Evolutionary conservation across 2,888 invertebrate species (phyloP), one percentile per base, ranked within the genome.

Genomic region (Folsomia manolachei): DNA sequence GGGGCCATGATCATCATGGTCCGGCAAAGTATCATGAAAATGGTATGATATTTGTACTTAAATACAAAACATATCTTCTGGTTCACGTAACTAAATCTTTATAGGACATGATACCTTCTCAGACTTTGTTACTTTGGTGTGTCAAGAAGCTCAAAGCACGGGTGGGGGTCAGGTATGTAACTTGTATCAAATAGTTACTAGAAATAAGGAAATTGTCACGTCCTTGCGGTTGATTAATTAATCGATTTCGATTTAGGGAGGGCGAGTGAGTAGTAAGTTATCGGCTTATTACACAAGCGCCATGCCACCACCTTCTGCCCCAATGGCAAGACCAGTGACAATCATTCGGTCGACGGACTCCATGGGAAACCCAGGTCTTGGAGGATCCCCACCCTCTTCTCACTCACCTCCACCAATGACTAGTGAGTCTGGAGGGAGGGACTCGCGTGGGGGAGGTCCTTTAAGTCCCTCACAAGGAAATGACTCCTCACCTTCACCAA

Each of bases 51-150:
- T 39, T 39, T 39, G 4, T 4, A 39, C 7, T 39, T 14, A n/a
- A n/a, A n/a, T n/a, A n/a, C n/a, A n/a, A n/a, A n/a, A n/a, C n/a
- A n/a, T n/a, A n/a, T n/a, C n/a, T n/a, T n/a, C n/a, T n/a, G n/a
- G 39, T 39, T 39, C 39, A 39, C 14, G 39, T 39, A 39, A 9
- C 14, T 39, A 14, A 4, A 39, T 39, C 39, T 39, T 39, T 39
- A 9, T 39, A 39, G 39, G 93, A 0, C 84, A 84, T 68, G 96
- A 97, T 84, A 94, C 94, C 0, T 89, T 97, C 78, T 93, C 95
- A 1, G 97, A 97, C 85, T 97, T 97, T 85, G 97, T 97, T 78
- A 95, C 96, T 62, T 94, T 97, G 83, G 97, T 97, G 69, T 97
- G 97, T 83, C 96, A 96, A 85, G 97, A 97, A 85, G 92, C 93